Evolutionary conservation across 2,797 vertebrate genomes (phyloP).

Genomic region (Pyrocephalus nanus): DNA sequence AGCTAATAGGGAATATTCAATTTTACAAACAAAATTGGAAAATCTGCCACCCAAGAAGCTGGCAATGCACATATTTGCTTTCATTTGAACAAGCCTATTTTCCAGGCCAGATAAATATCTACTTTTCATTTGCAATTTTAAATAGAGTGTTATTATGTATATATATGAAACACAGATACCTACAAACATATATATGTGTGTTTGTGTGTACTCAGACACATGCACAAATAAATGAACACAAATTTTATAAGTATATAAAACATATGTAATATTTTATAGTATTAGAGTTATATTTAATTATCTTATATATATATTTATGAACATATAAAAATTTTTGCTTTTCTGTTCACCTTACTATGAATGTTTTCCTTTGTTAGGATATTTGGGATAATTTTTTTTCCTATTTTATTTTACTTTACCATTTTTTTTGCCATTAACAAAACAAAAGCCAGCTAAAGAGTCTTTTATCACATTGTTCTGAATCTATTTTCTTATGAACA

Average conservation of each 20-base stretch:
- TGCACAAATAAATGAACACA: background rate
- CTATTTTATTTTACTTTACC: background rate
- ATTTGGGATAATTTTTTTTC: background rate
- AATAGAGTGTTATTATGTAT: background rate
- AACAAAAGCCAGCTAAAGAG: background rate
- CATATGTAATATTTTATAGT: background rate
- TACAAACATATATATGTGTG: background rate
- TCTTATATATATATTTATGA: background rate
- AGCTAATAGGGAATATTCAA: slow-evolving; percentile 39
- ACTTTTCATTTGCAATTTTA: slow-evolving; percentile 35
- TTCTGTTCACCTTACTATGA: slow-evolving; percentile 46
- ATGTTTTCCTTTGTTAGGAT: background rate
- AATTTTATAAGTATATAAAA: background rate
- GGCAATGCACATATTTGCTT: slow-evolving; percentile 47
- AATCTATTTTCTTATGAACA: background rate
- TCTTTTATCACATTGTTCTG: background rate
- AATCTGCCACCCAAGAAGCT: slow-evolving; percentile 49
- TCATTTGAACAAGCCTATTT: slow-evolving; percentile 35
- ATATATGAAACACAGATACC: background rate
- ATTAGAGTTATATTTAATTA: background rate
- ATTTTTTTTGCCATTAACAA: background rate
- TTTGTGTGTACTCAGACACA: background rate
- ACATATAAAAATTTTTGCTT: background rate
- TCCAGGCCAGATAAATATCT: slow-evolving; percentile 34
- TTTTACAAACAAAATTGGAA: slow-evolving; percentile 56